A percentile compares a stretch with the other conserved stretches of the same genome.
phyloP scores from a whole-genome alignment of 1,140 invertebrate genomes.

The Leptestheria dahalacensis region DNA sequence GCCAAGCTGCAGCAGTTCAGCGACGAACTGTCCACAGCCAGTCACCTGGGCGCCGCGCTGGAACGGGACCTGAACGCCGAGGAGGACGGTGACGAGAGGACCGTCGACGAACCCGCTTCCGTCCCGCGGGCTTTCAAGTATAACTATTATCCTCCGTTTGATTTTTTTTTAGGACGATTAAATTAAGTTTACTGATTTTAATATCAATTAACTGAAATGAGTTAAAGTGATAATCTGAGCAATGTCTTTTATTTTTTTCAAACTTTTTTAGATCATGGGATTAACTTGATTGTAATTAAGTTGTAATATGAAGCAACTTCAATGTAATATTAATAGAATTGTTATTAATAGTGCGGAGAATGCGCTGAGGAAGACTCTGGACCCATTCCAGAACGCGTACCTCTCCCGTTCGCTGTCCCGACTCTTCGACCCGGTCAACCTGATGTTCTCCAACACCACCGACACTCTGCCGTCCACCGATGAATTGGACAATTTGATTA shows the following conservation, averaged over 20 bases:
- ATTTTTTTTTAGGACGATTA: too few relatives aligned
- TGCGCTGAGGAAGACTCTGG: conserved; percentile 24
- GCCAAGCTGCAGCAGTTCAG: conserved; percentile 34
- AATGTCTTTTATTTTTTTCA: not conserved
- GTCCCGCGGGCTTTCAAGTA: too few relatives aligned
- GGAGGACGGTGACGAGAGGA: not conserved
- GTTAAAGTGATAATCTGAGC: not conserved
- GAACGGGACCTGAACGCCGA: not conserved
- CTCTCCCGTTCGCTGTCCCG: conserved; percentile 65
- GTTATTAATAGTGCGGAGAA: conserved; percentile 3
- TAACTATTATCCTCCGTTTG: too few relatives aligned
- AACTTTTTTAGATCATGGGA: not conserved
- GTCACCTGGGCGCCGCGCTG: not conserved
- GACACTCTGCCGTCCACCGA: conserved; percentile 42
- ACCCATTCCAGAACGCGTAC: conserved; percentile 72
- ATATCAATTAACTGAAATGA: too few relatives aligned
- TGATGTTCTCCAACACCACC: conserved; percentile 48
- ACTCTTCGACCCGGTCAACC: conserved; percentile 67
- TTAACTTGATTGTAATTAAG: not conserved
- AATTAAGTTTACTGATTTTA: too few relatives aligned
- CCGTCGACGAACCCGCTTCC: too few relatives aligned
- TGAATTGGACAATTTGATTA: conserved; percentile 50
- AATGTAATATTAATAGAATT: not conserved
- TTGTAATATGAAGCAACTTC: not conserved
- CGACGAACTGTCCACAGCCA: not conserved